Evolutionary conservation across 2,113 vertebrate genomes (phyloP).

Genomic region (Tragelaphus buxtoni): DNA sequence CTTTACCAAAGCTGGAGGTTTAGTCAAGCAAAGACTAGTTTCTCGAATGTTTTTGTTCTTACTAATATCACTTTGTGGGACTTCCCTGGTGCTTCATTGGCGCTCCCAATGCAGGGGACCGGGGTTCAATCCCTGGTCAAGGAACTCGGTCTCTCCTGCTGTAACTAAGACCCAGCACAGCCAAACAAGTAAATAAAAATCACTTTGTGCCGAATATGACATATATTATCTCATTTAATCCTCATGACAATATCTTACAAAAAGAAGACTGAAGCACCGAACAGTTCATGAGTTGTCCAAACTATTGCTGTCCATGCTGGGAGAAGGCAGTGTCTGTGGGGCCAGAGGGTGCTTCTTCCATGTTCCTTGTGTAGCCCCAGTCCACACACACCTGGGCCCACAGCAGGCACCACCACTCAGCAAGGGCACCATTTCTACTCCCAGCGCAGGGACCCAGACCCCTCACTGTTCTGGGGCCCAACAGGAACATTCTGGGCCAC

Average conservation of each 20-base stretch:
- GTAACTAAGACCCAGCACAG: neutral
- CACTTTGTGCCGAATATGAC: neutral
- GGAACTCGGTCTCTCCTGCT: neutral
- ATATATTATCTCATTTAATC: neutral
- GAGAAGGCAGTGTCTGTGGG: neutral
- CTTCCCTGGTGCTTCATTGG: neutral
- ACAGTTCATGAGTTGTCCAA: neutral
- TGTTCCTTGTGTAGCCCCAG: neutral
- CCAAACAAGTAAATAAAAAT: neutral
- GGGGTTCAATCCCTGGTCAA: neutral
- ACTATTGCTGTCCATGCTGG: neutral
- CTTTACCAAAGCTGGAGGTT: neutral
- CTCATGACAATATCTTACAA: neutral
- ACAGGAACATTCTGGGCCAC: neutral
- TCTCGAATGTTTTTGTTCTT: neutral
- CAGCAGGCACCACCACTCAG: neutral
- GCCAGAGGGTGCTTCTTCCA: neutral
- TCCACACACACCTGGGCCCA: neutral
- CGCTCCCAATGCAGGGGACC: neutral
- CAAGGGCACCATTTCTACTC: neutral
- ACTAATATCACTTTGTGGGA: neutral
- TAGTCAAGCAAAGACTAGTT: neutral
- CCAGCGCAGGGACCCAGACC: neutral
- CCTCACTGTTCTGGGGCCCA: neutral
- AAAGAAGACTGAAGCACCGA: neutral